Conservation (phyloP, 2,888 invertebrate species). For the Eueremaeus valkanovi region DNA sequence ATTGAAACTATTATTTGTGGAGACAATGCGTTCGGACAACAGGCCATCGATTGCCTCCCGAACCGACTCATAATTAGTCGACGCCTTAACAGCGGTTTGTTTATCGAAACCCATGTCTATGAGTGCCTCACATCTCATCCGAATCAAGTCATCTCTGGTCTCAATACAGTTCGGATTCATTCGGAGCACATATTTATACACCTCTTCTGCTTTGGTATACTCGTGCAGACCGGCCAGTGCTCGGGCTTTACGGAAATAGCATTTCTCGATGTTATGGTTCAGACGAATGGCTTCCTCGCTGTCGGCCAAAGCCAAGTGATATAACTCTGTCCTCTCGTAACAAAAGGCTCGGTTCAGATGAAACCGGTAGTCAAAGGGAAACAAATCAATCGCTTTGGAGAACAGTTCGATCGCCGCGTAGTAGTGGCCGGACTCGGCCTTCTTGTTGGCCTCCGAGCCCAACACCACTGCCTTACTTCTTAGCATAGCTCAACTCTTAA, state of each 20-base stretch:
- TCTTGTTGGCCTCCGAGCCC: constrained; percentile 22
- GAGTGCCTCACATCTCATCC: constrained; percentile 1
- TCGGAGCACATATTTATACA: not conserved
- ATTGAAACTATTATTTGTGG: not conserved
- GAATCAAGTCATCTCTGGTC: constrained; percentile 33
- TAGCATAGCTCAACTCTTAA: not conserved
- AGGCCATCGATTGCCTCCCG: not conserved
- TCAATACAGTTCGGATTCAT: constrained; percentile 31
- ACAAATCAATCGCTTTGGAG: constrained; percentile 7
- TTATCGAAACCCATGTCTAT: constrained; percentile 28
- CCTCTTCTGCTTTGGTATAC: constrained; percentile 14
- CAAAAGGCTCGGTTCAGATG: constrained; percentile 38
- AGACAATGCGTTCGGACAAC: not conserved
- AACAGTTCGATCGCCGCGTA: not conserved
- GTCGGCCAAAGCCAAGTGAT: constrained; percentile 30
- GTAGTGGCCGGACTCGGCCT: constrained; percentile 2
- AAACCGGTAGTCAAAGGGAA: constrained; percentile 30
- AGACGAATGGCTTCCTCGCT: constrained; percentile 33
- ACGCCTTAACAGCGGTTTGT: not conserved
- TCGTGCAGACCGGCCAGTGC: constrained; percentile 16
- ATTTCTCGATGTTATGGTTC: constrained; percentile 12
- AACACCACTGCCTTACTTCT: not conserved
- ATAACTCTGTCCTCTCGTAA: constrained; percentile 35
- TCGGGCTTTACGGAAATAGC: constrained; percentile 33
- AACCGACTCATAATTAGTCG: not conserved